Base-by-base conservation (phyloP, 1,140 invertebrate genomes). In the Euura saliciscinereae region DNA sequence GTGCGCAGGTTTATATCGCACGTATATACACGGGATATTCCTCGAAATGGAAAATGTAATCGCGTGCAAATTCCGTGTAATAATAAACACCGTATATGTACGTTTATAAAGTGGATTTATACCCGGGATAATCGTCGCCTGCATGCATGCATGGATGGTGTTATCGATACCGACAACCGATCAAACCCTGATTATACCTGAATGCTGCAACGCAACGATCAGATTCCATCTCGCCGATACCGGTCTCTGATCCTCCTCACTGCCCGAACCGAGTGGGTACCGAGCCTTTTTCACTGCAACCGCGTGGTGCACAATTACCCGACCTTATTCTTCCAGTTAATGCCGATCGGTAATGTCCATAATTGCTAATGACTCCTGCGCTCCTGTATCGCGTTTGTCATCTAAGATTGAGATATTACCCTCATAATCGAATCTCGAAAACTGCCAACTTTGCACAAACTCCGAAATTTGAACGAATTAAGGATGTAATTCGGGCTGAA, bases 151-250 rank as follows among this genome's bases (percentile, higher is more conserved):
- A 46, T 59, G 68, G 59, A 73, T 73, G 72, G 72, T 73, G 72
- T 73, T 70, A 73, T 73, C 72, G 72, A 73, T 73, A 73, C 68
- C 51, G 72, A 65, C 65, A n/a, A 43, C 43, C 59, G 68, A 73
- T 73, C 68, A 69, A 65, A 51, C 65, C 0, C 45, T n/a, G 68
- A 73, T 73, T 73, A 73, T 69, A 73, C 71, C 68, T 51, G 44
- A 3, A n/a, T 8, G 11, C 43, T 69, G 46, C 71, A 68, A 69
- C 66, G 28, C 42, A 51, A 11, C 10, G 70, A 71, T 51, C 44
- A 67, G 69, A 65, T 71, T 66, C 51, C 42, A 13, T 67, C 66
- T 67, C 8, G 28, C 28, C 28, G 28, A 28, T 28, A 28, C 28
- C 28, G 28, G 28, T 28, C 28, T 28, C 28, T n/a, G 51, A 64